Evolutionary conservation across 2,797 vertebrate genomes (phyloP).

Genomic region (Acomys russatus): DNA sequence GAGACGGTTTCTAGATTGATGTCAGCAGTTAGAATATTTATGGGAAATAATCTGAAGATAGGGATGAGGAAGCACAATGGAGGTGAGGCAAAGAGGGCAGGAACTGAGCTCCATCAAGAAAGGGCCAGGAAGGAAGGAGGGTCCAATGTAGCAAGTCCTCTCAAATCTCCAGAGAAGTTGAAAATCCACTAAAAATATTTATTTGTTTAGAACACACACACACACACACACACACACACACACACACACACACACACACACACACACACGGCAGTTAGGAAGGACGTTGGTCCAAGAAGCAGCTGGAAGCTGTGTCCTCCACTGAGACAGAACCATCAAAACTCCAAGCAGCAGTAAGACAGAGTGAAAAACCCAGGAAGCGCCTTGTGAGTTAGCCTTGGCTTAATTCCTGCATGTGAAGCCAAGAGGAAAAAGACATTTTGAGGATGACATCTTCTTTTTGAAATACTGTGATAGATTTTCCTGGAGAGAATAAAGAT

Average conservation of each 20-base stretch:
- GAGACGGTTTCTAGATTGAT: slow-evolving; percentile 6
- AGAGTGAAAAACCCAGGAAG: neutral
- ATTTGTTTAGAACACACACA: neutral
- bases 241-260: neutral
- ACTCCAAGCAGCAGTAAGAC: neutral
- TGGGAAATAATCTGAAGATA: slow-evolving; percentile 27
- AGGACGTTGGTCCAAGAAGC: neutral
- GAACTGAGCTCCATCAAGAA: neutral
- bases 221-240: neutral
- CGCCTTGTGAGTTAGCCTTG: slow-evolving; percentile 38
- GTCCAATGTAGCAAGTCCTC: neutral
- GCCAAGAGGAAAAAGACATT: slow-evolving; percentile 47
- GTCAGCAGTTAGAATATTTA: neutral
- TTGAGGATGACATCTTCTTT: slow-evolving; percentile 65
- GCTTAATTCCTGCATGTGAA: neutral
- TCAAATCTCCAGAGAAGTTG: neutral
- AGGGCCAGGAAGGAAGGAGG: neutral
- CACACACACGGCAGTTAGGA: neutral
- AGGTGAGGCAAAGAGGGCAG: neutral
- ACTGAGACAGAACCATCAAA: neutral
- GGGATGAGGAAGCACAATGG: slow-evolving; percentile 1
- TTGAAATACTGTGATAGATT: slow-evolving; percentile 58
- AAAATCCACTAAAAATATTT: neutral
- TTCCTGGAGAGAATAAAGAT: slow-evolving; percentile 69
- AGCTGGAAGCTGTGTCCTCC: neutral